phyloP scores from a whole-genome alignment of 2,888 invertebrate species.

The Branchipolynoe longqiensis region DNA sequence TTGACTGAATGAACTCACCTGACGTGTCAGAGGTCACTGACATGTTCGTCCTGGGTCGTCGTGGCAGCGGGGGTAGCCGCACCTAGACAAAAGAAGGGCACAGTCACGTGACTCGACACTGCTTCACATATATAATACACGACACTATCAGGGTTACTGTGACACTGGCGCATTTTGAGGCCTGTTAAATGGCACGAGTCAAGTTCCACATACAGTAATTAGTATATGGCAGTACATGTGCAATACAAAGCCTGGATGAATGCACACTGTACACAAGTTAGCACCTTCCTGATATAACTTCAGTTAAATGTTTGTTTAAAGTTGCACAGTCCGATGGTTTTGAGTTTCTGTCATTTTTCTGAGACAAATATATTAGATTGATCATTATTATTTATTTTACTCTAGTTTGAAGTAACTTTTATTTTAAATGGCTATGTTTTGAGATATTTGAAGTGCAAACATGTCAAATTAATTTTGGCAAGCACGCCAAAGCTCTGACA shows the following conservation, averaged over 20 bases:
- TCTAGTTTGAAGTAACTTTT: no score
- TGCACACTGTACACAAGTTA: not conserved
- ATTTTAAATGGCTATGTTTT: no score
- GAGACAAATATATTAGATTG: no score
- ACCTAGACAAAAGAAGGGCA: not conserved
- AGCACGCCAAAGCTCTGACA: no score
- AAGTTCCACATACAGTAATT: not conserved
- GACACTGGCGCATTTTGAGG: not conserved
- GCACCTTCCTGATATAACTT: no score
- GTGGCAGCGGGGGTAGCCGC: conserved; percentile 11
- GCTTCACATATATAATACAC: not conserved
- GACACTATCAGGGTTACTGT: not conserved
- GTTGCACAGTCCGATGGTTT: no score
- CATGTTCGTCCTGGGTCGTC: conserved; percentile 9
- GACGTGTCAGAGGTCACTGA: not conserved
- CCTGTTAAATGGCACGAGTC: not conserved
- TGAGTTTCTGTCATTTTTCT: no score
- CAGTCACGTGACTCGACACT: not conserved
- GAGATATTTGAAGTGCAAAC: no score
- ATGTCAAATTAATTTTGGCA: no score
- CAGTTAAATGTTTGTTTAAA: no score
- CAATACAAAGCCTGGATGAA: not conserved
- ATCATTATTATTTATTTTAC: no score
- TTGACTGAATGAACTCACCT: no score
- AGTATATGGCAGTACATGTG: not conserved